Evolutionary conservation across 2,797 vertebrate species (phyloP), one percentile per base, ranked within the genome.

Genomic region (Mionectes olivaceus): DNA sequence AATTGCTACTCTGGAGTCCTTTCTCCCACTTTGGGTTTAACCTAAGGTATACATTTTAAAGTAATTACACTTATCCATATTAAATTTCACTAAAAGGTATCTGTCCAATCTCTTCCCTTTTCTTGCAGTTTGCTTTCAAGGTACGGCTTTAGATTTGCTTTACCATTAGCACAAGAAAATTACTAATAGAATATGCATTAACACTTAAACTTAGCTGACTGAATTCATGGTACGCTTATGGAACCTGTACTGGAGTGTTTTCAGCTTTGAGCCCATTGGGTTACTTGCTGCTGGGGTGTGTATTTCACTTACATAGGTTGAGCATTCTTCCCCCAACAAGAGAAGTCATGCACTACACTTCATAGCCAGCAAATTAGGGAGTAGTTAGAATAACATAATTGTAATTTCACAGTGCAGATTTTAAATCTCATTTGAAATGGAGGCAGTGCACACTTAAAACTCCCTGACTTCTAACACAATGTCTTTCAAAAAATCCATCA

Each of bases 381-480:
- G 19, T 35, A 41, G 28, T 71, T 53, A 88, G 56, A 85, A 59
- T 37, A 91, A 47, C 14, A 59, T 37, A 71, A 89, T 2, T 53
- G 30, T 44, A 35, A 86, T 69, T 91, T 92, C 30, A 32, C 37
- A 68, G 71, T 0, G 0, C 32, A 60, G 75, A 80, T 85, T 94
- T 95, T 91, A 93, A 90, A 57, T 68, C 53, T 75, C 10, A 53
- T 65, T 81, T 85, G 43, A 86, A 93, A 93, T 17, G 24, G 32
- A 91, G 44, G 33, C 7, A 5, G 12, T 37, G 30, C 28, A 65
- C 19, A 32, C 49, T 86, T 86, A 85, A 47, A 64, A 74, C 17
- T 83, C 37, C 24, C 73, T n/a, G 49, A 88, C n/a, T 70, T 87
- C 44, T 56, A 77, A 55, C 41, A 68, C 27, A 60, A 9, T 17